A percentile compares a stretch with the other conserved stretches of the same genome.
Conservation (phyloP, 2,113 vertebrate genomes). For the Choloepus hoffmanni region DNA sequence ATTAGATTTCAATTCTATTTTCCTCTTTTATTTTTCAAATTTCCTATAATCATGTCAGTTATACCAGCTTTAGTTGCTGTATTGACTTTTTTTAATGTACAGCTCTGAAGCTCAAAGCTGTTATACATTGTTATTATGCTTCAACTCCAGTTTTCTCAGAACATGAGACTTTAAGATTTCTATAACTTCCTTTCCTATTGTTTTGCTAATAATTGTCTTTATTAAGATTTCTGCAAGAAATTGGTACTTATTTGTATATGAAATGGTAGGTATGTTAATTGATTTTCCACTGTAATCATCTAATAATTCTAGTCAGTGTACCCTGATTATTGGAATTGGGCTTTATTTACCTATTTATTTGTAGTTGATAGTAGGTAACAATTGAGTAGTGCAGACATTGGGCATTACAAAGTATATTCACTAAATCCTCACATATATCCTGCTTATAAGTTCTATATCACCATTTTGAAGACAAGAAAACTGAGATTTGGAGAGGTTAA, state of each 20-base stretch:
- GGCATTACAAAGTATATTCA: background rate
- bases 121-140: background rate
- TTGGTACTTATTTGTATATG: constrained; percentile 21
- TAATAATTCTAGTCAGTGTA: constrained; percentile 5
- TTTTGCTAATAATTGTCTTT: constrained; percentile 30
- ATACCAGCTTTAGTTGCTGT: background rate
- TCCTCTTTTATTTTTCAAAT: background rate
- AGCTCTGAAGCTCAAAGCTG: background rate
- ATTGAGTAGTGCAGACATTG: constrained; percentile 1
- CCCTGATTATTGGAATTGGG: constrained; percentile 18
- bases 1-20: constrained; percentile 22
- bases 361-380: constrained; percentile 22
- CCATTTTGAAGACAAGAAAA: constrained; percentile 51
- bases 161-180: constrained; percentile 33
- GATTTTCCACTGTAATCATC: background rate
- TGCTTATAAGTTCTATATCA: constrained; percentile 3
- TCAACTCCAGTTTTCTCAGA: constrained; percentile 45
- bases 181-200: background rate
- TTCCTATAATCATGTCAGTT: background rate
- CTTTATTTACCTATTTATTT: constrained; percentile 49
- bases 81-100: background rate
- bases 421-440: background rate
- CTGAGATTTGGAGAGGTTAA: background rate
- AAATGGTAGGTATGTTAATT: constrained; percentile 47
- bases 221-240: constrained; percentile 42